Conservation (phyloP, 2,797 vertebrate species). For the Acanthis flammea region DNA sequence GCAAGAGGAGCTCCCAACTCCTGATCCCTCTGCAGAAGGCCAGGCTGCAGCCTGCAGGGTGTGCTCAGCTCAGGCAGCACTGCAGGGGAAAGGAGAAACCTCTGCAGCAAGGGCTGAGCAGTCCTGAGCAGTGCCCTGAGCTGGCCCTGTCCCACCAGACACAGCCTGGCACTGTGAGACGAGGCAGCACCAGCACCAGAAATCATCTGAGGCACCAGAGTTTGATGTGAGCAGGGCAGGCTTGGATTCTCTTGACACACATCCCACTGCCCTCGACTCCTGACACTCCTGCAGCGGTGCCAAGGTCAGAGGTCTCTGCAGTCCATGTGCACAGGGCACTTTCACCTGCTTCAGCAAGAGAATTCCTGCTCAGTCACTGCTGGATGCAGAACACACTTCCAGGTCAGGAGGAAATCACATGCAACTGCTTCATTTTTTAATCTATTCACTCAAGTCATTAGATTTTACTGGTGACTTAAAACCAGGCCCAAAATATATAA, state of each 20-base stretch:
- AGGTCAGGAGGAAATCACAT: background rate
- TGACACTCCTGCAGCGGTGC: background rate
- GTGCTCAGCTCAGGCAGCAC: background rate
- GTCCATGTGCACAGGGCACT: background rate
- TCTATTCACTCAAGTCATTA: background rate
- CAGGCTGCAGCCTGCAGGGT: background rate
- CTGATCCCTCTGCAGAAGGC: background rate
- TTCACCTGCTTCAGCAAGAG: background rate
- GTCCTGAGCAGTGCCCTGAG: background rate
- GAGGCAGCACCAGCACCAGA: background rate
- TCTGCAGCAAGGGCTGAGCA: background rate
- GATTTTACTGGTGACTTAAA: background rate
- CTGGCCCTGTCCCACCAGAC: background rate
- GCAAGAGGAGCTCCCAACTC: background rate
- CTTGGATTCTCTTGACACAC: background rate
- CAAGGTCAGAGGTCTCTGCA: background rate
- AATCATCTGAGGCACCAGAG: accelerated
- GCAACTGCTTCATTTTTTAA: background rate
- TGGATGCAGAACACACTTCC: background rate
- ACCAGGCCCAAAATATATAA: background rate
- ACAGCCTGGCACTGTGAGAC: accelerated
- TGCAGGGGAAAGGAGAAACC: background rate
- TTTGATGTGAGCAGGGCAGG: background rate
- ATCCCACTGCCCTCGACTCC: background rate
- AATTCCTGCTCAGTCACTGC: background rate